These are phyloP conservation scores for Psilopogon haemacephalus DNA, from an alignment of 2,113 vertebrate species.

Conservation along the genomic window DNA sequence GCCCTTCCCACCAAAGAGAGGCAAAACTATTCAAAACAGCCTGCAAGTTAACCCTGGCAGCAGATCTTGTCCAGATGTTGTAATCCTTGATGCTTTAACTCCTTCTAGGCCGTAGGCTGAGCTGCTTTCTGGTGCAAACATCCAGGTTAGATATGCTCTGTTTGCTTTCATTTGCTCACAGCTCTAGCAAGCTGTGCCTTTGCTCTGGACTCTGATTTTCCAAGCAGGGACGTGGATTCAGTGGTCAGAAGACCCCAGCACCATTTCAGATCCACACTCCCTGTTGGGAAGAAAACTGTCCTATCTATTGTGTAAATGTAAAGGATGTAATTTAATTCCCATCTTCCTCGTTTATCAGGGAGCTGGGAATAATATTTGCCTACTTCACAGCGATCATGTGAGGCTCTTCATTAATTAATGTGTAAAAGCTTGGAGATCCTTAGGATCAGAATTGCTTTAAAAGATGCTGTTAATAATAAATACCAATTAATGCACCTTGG, in stretches of 20 bases:
- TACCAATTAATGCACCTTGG: slow-evolving; percentile 56
- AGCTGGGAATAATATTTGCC: slow-evolving; percentile 30
- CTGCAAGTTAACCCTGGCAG: not conserved
- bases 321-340: slow-evolving; percentile 2
- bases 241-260: not conserved
- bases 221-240: not conserved
- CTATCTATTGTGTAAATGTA: not conserved
- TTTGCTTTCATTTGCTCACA: not conserved
- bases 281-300: not conserved
- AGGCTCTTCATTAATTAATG: slow-evolving; percentile 45
- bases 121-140: not conserved
- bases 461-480: slow-evolving; percentile 62
- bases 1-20: not conserved
- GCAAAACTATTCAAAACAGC: not conserved
- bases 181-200: not conserved
- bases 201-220: not conserved
- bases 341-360: not conserved
- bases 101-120: not conserved
- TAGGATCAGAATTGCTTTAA: slow-evolving; percentile 37
- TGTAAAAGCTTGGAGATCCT: slow-evolving; percentile 48
- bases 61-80: slow-evolving; percentile 26
- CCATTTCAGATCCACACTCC: not conserved
- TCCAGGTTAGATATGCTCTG: not conserved
- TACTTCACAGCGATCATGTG: not conserved
- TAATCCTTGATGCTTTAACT: slow-evolving; percentile 2